phyloP scores from a whole-genome alignment of 2,888 invertebrate genomes.

The Melieria picta region DNA sequence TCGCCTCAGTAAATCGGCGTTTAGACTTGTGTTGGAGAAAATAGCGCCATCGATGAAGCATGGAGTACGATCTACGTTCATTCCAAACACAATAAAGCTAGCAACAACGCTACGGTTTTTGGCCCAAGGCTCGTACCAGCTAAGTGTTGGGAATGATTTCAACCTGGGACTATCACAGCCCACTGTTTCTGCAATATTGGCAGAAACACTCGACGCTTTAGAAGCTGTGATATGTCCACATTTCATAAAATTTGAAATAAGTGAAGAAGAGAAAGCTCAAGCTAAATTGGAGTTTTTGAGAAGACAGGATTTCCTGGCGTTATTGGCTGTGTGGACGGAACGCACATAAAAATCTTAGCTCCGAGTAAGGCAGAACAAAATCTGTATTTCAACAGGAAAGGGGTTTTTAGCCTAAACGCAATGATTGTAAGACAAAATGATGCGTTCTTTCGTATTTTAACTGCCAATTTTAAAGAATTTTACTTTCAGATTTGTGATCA shows the following conservation, averaged over 20 bases:
- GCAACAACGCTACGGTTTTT: conserved; percentile 27
- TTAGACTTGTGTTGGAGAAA: conserved; percentile 22
- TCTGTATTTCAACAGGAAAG: too few species aligned
- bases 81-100: conserved; percentile 22
- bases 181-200: conserved; percentile 28
- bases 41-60: conserved; percentile 21
- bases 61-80: conserved; percentile 8
- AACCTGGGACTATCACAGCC: conserved; percentile 27
- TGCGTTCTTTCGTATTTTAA: too few species aligned
- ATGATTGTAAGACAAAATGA: too few species aligned
- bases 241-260: conserved; percentile 29
- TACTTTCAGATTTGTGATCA: too few species aligned
- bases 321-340: conserved; percentile 2
- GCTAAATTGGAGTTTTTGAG: conserved; percentile 9
- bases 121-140: conserved; percentile 26
- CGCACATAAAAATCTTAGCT: too few species aligned
- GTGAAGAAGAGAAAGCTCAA: conserved; percentile 12
- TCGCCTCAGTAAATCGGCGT: conserved; percentile 15
- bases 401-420: too few species aligned
- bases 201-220: conserved; percentile 19
- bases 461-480: too few species aligned
- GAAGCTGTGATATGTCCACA: conserved; percentile 7
- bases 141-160: conserved; percentile 29
- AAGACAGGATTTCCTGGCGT: conserved; percentile 25
- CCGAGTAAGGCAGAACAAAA: too few species aligned